Base-by-base conservation (phyloP, 1,140 invertebrate genomes). In the Carposina sasakii region DNA sequence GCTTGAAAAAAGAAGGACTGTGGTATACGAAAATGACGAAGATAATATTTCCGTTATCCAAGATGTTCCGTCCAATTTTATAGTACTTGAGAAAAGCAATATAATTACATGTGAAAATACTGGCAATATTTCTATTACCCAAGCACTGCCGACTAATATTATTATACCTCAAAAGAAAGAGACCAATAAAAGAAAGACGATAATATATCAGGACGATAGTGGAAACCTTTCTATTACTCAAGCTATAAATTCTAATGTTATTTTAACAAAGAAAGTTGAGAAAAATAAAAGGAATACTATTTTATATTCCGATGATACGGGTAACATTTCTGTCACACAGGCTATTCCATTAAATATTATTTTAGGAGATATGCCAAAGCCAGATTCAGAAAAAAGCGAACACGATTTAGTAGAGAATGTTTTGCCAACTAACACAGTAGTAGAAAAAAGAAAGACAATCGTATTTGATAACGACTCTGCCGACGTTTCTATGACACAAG, bases 251-350 rank as follows among this genome's bases (percentile, higher is more conserved):
- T 20, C 26, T 6, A 61, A 65, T 19, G 39, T 68, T 22, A 39
- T 67, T 3, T 33, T 36, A 15, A 1, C 30, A 8, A 44, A 49
- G 2, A 48, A 6, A 44, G 43, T 30, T 2, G 44, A 46, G 13
- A 54, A 62, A 10, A 16, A 47, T 13, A 19, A 49, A 12, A 13
- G 52, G 24, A 56, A 58, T 16, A 61, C 59, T 19, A 63, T 62
- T 34, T 50, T 67, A 4, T 70, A 49, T 54, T 57, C 63, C n/a
- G 50, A 61, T 24, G 59, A 63, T 10, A 33, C 36, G 19, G 56
- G 40, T 17, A 42, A 74, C 28, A 65, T 73, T 13, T 76, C 67
- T n/a, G 59, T 71, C 1, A 67, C 71, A 22, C 60, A 64, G 39
- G 60, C 60, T 26, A 16, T 73, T 41, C 59, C 57, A 2, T 20